A percentile compares a stretch with the other conserved stretches of the same genome.
These are phyloP conservation scores for Rhynchophorus ferrugineus DNA, from an alignment of 1,140 invertebrate species.

Conservation along the genomic window DNA sequence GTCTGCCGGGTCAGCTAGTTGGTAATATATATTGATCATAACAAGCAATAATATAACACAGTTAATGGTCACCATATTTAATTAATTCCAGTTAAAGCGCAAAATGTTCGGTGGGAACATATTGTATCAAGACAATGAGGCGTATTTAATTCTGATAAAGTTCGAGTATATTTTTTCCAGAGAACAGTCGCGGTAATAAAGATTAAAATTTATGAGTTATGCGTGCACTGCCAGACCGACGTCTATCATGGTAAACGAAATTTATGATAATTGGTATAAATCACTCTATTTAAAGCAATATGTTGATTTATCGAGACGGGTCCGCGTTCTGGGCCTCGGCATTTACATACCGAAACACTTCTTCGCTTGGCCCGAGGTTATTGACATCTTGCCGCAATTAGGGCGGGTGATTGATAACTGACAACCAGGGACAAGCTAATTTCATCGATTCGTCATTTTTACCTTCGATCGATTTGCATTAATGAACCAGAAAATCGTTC, in stretches of 20 bases:
- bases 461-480: background rate
- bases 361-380: slow-evolving; percentile 22
- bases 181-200: slow-evolving; percentile 10
- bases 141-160: background rate
- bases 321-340: slow-evolving; percentile 8
- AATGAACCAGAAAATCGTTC: background rate
- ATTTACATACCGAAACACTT: slow-evolving; percentile 23
- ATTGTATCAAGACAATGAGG: no score
- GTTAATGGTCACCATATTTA: no score
- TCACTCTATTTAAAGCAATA: slow-evolving; percentile 26
- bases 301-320: slow-evolving; percentile 20
- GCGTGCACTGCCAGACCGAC: slow-evolving; percentile 13
- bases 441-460: background rate
- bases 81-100: no score
- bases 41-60: no score
- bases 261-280: slow-evolving; percentile 25
- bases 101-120: no score
- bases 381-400: slow-evolving; percentile 23
- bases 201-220: slow-evolving; percentile 16
- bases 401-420: slow-evolving; percentile 20
- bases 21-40: no score
- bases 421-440: slow-evolving; percentile 1
- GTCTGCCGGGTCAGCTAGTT: no score
- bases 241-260: slow-evolving; percentile 21
- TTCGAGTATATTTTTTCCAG: background rate